phyloP scores from a whole-genome alignment of 1,140 invertebrate species.

The Drosophila santomea region DNA sequence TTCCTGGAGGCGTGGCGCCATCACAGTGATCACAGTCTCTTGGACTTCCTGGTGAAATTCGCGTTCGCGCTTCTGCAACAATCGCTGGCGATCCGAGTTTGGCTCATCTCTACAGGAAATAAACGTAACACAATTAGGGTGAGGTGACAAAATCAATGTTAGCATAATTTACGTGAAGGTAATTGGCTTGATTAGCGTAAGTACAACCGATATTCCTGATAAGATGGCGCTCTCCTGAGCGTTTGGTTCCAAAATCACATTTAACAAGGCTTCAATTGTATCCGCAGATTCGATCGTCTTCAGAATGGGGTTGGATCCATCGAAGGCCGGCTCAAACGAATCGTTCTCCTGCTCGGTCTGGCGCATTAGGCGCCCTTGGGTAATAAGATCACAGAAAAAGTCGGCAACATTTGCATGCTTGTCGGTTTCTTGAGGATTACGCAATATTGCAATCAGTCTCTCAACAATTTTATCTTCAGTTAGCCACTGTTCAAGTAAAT shows the following conservation, averaged over 20 bases:
- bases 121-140: neutral
- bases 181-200: constrained; percentile 88
- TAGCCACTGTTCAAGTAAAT: constrained; percentile 91
- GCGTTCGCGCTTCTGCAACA: constrained; percentile 82
- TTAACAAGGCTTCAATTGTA: constrained; percentile 87
- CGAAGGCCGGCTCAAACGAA: constrained; percentile 80
- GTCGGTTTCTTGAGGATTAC: constrained; percentile 89
- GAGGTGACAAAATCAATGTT: neutral
- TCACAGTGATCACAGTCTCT: constrained; percentile 87
- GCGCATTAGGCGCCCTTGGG: constrained; percentile 88
- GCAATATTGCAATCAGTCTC: constrained; percentile 91
- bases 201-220: constrained; percentile 91
- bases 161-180: constrained; percentile 69
- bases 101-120: constrained; percentile 72
- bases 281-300: constrained; percentile 74
- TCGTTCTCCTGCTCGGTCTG: constrained; percentile 86
- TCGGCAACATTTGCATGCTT: constrained; percentile 93
- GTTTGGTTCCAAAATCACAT: constrained; percentile 89
- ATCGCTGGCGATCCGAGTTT: constrained; percentile 67
- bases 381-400: constrained; percentile 92
- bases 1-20: constrained; percentile 89
- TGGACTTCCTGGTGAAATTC: constrained; percentile 86
- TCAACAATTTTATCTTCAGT: constrained; percentile 94
- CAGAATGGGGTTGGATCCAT: constrained; percentile 79
- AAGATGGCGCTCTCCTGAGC: constrained; percentile 91